Conservation (phyloP, 2,113 vertebrate genomes). For the Baryphthengus martii region DNA sequence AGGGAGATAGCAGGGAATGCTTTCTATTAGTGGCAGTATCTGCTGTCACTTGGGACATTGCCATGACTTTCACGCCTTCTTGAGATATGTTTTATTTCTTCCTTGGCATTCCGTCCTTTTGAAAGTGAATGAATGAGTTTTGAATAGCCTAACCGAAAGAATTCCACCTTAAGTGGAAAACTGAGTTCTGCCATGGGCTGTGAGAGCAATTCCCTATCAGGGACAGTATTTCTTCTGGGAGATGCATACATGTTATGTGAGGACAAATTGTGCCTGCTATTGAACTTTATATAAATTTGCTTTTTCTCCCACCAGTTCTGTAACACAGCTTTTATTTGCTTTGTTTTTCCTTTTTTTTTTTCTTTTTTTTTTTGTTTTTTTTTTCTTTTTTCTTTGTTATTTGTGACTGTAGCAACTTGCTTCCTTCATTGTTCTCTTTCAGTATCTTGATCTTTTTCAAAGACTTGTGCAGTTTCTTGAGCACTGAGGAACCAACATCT, state of each 20-base stretch:
- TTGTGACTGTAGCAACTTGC: neutral
- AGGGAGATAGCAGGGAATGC: neutral
- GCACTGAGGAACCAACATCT: neutral
- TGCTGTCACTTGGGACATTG: neutral
- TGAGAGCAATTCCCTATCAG: neutral
- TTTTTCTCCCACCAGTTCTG: neutral
- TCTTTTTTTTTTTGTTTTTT: neutral
- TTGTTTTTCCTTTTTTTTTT: neutral
- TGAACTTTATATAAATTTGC: neutral
- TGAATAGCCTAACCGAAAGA: constrained; percentile 1
- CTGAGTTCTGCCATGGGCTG: neutral
- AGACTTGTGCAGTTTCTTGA: neutral
- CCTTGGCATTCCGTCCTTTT: neutral
- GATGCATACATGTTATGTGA: fast-evolving
- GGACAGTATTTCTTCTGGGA: neutral
- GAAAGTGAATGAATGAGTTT: neutral
- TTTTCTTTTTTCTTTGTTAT: neutral
- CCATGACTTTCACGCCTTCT: neutral
- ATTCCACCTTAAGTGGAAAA: neutral
- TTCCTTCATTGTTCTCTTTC: neutral
- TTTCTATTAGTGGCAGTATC: neutral
- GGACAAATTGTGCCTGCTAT: neutral
- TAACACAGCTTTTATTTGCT: neutral
- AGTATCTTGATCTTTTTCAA: neutral
- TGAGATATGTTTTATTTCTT: constrained; percentile 15